Evolutionary conservation across 1,140 invertebrate species (phyloP), one percentile per base, ranked within the genome.

Genomic region (Orchestia grillus): DNA sequence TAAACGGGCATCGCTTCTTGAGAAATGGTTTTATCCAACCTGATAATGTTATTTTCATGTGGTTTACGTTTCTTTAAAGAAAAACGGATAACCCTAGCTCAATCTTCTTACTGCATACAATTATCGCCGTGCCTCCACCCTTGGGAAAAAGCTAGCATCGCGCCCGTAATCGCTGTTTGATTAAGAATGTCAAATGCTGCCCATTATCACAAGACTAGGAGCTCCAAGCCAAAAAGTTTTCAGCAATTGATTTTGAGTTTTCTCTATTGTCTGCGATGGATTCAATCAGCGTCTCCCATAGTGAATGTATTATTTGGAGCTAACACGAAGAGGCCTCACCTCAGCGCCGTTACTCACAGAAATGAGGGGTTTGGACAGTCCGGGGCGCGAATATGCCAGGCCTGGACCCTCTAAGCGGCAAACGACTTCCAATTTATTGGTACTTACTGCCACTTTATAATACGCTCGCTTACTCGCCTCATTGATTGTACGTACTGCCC

Each of bases 391-490:
- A 94, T 94, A 94, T 94, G 4, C 43, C 44, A 45, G 41, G 92
- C 44, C 47, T 8, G 44, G 92, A 44, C 92, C 36, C 43, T 94
- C 43, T 45, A 44, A 94, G 43, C 43, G 92, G 92, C 92, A 94
- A 94, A 94, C 43, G 92, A 94, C 92, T 47, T 47, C 43, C 40
- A 94, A 94, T 94, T 94, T 94, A 94, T 94, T 94, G 92, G 44
- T n/a, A 94, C 44, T 94, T 94, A 45, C 92, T 28, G 44, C 92
- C 92, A 94, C 44, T 94, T 45, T 47, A 42, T 94, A 94, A 94
- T 94, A 94, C 44, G 36, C 43, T 15, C 92, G 92, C 92, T 44
- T 94, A 94, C 92, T 47, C 6, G 44, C 41, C 41, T 94, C 92
- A 94, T 94, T 94, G 92, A 94, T 94, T 94, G 6, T n/a, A 44